Percentiles rank a stretch among this genome's conserved stretches.
These are phyloP conservation scores for Lacerta agilis DNA, from an alignment of 2,797 vertebrate species.

Conservation along the genomic window DNA sequence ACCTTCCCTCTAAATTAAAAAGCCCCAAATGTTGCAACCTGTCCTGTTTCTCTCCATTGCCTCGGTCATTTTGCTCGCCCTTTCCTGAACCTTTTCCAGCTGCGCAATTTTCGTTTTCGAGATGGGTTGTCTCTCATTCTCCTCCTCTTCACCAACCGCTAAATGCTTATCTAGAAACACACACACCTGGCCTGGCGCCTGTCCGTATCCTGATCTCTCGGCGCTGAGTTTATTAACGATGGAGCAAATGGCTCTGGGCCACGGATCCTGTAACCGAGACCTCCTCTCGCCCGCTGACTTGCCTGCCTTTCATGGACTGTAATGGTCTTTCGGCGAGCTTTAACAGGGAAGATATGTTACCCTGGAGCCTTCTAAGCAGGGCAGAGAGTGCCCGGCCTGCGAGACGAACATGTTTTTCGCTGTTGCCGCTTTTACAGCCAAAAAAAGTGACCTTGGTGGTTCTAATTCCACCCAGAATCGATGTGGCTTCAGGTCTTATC, in stretches of 20 bases:
- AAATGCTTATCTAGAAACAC: background rate
- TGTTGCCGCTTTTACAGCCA: background rate
- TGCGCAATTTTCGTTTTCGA: too few species aligned
- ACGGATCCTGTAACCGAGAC: background rate
- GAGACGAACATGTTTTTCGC: background rate
- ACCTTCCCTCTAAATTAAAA: too few species aligned
- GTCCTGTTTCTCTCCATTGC: too few species aligned
- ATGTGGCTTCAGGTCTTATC: background rate
- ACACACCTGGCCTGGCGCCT: background rate
- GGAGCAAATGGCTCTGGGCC: background rate
- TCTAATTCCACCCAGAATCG: background rate
- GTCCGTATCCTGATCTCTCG: background rate
- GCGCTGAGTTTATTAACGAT: background rate
- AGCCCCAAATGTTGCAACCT: too few species aligned
- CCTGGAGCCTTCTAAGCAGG: background rate
- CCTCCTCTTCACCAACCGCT: background rate
- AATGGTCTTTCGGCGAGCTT: background rate
- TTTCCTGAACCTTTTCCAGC: too few species aligned
- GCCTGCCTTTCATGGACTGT: slow-evolving; percentile 7
- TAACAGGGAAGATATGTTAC: background rate
- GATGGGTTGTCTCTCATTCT: too few species aligned
- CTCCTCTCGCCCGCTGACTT: background rate
- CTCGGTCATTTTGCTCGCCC: too few species aligned
- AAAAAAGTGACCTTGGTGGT: background rate
- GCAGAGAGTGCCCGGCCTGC: background rate